Base-by-base conservation (phyloP, 2,113 vertebrate species). In the Oreochromis spilurus region DNA sequence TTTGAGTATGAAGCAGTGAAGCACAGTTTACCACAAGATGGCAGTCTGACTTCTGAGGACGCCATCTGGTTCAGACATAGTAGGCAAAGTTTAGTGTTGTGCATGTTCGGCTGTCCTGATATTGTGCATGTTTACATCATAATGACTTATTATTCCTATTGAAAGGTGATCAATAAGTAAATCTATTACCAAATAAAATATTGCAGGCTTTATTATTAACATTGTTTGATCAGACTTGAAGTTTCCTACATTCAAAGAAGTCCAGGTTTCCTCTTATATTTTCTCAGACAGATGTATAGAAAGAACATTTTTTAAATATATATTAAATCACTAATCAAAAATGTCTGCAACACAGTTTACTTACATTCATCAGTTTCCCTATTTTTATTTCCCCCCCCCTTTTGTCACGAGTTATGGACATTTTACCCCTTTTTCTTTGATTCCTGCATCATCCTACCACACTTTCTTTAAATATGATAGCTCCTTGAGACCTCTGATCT, bases 21-120 rank as follows among this genome's bases (percentile, higher is more conserved):
- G 45, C n/a, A n/a, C 4, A 43, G 29, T 17, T 14, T 2, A 29
- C 88, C 92, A 86, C 92, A 29, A 90, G 92, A 81, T 91, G 91
- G 91, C 92, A 90, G 84, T 87, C n/a, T 88, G 19, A 50, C 10
- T 2, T 78, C 38, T 84, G 19, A 6, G 40, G 67, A 48, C 1
- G 4, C 21, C 8, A 6, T 0, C 10, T 53, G 21, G 16, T 38
- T 14, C 50, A 75, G 4, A 13, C 17, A n/a, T 0, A 3, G 26
- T 29, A 1, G 29, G 16, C n/a, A 16, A 54, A 17, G 31, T 58
- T 53, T 16, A 1, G 29, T 52, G 29, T 31, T 31, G 16, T 31
- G 24, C 16, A 29, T 16, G 40, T 60, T 38, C 38, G 34, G 10
- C 60, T 65, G 34, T 36, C 38, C 60, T 65, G 4, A n/a, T 65